Base-by-base conservation (phyloP, 1,140 invertebrate genomes). In the Drosophila varians region DNA sequence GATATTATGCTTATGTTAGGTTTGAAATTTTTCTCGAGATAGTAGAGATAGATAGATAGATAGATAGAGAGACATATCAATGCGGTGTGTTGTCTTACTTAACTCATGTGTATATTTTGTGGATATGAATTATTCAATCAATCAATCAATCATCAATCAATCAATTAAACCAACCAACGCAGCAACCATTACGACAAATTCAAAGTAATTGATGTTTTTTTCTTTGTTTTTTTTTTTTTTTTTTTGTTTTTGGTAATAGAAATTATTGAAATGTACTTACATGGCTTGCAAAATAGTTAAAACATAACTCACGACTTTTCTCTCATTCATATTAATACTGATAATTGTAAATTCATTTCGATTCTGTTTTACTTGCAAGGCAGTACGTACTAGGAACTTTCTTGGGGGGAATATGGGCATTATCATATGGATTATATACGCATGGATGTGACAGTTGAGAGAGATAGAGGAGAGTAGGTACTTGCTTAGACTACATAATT, bases 181-280 rank as follows among this genome's bases (percentile, higher is more conserved):
- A 90, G 83, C 83, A 90, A 90, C 88, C 88, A 90, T 90, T 90
- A 90, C 89, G 89, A 90, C 89, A 90, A 90, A 82, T 89, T 83
- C 83, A 90, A 89, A 87, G 74, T 83, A 79, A 83, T 79, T 86
- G 42, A 42, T 38, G 36, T 38, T 16, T 12, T 72, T 54, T 66
- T 53, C 7, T 46, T 62, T 61, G 25, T 28, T 1, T 52, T 46
- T 70, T 46, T 36, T 38, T n/a, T 64, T 42, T 38, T 28, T 46
- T 70, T n/a, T n/a, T n/a, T n/a, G n/a, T n/a, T n/a, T 57, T 70
- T 70, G 8, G 47, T 83, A 78, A 74, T 74, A 74, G 66, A 80
- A 83, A 82, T 79, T 80, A 87, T 79, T 74, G 74, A 89, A 87
- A 89, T 90, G 84, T 90, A 90, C 89, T 90, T 90, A 90, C 89